Conservation (phyloP, 2,113 vertebrate species). For the Lepidothrix coronata region DNA sequence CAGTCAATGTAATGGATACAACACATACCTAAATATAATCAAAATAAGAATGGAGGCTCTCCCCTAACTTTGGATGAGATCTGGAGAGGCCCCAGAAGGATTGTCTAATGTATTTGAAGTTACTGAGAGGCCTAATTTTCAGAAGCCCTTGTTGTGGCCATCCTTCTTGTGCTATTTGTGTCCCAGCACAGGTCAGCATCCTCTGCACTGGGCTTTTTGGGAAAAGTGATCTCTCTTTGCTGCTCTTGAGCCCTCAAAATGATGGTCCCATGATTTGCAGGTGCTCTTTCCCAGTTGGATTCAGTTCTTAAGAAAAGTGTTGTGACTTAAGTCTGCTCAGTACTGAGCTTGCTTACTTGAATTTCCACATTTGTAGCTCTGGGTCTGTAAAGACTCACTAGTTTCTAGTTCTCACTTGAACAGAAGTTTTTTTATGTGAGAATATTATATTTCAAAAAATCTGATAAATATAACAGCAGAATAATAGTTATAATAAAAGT, state of each 20-base stretch:
- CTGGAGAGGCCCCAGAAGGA: neutral
- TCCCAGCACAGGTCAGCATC: neutral
- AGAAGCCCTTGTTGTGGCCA: neutral
- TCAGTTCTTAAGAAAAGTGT: neutral
- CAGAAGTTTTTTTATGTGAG: neutral
- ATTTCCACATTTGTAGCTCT: neutral
- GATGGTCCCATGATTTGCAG: neutral
- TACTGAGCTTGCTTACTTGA: neutral
- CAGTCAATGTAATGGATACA: neutral
- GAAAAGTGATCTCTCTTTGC: neutral
- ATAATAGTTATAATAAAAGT: neutral
- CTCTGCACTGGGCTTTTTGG: neutral
- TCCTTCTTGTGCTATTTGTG: neutral
- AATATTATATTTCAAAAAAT: neutral
- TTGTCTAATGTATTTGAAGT: neutral
- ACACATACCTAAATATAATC: neutral
- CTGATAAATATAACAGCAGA: neutral
- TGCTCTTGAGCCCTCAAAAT: neutral
- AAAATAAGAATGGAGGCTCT: neutral
- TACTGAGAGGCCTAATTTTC: neutral
- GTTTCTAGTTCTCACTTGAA: neutral
- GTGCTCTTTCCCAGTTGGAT: neutral
- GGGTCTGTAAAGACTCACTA: neutral
- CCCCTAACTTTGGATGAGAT: neutral
- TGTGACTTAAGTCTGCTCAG: neutral